Base-by-base conservation (phyloP, 2,797 vertebrate species). In the Ceryle rudis region DNA sequence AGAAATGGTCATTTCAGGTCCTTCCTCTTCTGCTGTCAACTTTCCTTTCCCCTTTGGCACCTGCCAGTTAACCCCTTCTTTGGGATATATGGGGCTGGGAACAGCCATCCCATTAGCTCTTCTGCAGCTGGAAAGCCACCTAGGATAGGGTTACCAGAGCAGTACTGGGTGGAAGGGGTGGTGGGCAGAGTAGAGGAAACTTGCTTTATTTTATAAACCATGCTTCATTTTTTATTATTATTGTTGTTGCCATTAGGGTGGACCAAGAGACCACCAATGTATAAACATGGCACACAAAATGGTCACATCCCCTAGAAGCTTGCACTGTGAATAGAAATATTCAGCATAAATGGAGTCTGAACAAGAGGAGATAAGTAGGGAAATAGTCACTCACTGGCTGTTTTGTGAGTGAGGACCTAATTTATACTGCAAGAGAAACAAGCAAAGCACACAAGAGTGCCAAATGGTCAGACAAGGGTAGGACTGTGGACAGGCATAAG, bases 91-190 rank as follows among this genome's bases (percentile, higher is more conserved):
- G 4, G 26, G 47, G 29, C 67, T 87, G 26, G 25, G 54, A 82
- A 74, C 8, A 86, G 37, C 46, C 18, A 65, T 13, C 12, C 37
- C 14, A 4, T 61, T 47, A 64, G 23, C 6, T 37, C 14, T 71
- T 79, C 55, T 62, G 31, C 57, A 86, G 35, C 25, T 90, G 44
- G 49, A 87, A 89, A 77, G 9, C 11, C 51, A 73, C 31, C 58
- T 60, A 39, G 75, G 58, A 39, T 31, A 81, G 61, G 23, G 25
- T 42, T 85, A 81, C 20, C n/a, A 64, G 54, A 55, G 35, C 25
- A 69, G 11, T 7, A 54, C 20, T 1, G 1, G 3, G 6, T 29
- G n/a, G 23, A 60, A 14, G 5, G 17, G 5, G 13, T 15, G 7
- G 31, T 57, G 44, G 23, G 39, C 44, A 81, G 41, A 67, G 35